A percentile compares a stretch with the other conserved stretches of the same genome.
These are phyloP conservation scores for Eriocheir sinensis DNA, from an alignment of 1,140 invertebrate genomes.

Conservation along the genomic window DNA sequence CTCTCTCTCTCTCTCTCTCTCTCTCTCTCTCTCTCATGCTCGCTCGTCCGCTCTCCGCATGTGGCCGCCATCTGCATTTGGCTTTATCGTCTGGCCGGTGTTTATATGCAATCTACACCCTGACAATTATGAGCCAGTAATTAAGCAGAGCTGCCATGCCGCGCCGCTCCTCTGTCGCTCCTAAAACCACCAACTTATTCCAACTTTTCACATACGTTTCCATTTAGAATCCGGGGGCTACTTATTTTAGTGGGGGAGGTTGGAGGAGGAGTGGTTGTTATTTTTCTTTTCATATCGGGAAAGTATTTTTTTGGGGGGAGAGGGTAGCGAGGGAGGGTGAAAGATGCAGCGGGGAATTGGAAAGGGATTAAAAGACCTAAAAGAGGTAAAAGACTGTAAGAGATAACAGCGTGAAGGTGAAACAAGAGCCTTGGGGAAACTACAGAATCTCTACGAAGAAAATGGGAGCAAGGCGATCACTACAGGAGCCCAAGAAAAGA, in stretches of 20 bases:
- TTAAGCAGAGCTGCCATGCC: not conserved
- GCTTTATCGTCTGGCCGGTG: not conserved
- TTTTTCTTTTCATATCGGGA: not conserved
- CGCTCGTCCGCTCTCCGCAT: no score
- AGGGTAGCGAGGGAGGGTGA: no score
- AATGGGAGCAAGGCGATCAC: no score
- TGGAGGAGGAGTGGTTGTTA: no score
- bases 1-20: no score
- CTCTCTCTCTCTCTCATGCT: no score
- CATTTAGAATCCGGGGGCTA: not conserved
- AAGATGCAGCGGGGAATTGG: no score
- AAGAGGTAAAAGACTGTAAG: not conserved
- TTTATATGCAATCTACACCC: conserved; percentile 10
- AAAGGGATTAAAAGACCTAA: not conserved
- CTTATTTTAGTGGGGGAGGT: no score
- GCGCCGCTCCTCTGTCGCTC: not conserved
- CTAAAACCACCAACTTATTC: not conserved
- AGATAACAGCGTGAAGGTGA: not conserved
- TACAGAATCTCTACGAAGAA: no score
- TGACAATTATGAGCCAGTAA: conserved; percentile 11
- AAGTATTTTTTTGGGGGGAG: not conserved
- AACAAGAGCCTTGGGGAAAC: not conserved
- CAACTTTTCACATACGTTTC: not conserved
- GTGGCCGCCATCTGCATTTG: not conserved
- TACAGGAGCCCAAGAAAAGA: no score